Base-by-base conservation (phyloP, 2,888 invertebrate genomes). In the Xestia xanthographa region DNA sequence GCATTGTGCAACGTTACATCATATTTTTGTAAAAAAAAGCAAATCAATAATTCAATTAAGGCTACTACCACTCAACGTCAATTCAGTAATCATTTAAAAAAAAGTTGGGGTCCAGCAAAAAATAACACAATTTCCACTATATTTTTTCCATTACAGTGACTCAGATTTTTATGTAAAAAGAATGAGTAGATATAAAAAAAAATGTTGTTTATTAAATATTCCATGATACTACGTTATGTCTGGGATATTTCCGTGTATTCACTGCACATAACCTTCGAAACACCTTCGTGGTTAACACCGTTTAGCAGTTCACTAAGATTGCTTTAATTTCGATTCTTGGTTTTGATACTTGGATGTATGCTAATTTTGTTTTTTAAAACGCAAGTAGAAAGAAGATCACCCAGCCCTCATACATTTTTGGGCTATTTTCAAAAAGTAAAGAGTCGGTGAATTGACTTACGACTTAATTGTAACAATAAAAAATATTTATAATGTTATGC, bases 301-400 rank as follows among this genome's bases (percentile, higher is more conserved):
- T 79, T 84, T 80, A 79, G 63, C 72, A 62, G 58, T 56, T 68
- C 45, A 67, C 41, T 34, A 53, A 65, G 67, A 56, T 82, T 60
- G 66, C 62, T 78, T 84, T 80, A 69, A 66, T 72, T 76, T 62
- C n/a, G 17, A 70, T 53, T 53, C 62, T 45, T 58, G 48, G 72
- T 82, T 78, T 91, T 90, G 89, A 89, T 91, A 89, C 89, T 91
- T 89, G 82, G 12, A 53, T 53, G 56, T 66, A 62, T 26, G 53
- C 22, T 71, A 45, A n/a, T n/a, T 65, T 65, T 4, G 11, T 29
- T 41, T 58, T 26, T 26, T 14, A 56, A 26, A 22, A n/a, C n/a
- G 12, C 1, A 53, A 53, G n/a, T n/a, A 53, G 53, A n/a, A n/a
- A 50, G 34, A 3, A 34, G 34, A 34, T 34, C 3, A 1, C 34